Evolutionary conservation across 2,888 invertebrate species (phyloP).

Genomic region (Aromia moschata): DNA sequence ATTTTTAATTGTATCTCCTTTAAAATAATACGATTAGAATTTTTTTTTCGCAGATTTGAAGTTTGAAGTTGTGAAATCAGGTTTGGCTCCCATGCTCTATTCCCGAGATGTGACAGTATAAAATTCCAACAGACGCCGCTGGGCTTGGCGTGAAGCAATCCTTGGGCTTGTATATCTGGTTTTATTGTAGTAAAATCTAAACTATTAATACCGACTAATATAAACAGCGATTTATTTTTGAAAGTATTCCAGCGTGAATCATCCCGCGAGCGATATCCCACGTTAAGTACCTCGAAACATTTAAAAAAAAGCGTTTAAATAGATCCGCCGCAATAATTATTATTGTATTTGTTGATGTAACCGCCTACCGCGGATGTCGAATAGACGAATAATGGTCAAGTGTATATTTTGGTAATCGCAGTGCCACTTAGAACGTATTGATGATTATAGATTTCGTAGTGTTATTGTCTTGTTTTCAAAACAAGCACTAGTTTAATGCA

Average conservation of each 20-base stretch:
- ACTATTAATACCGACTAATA: constrained; percentile 31
- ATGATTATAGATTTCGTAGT: background rate
- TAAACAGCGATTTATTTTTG: constrained; percentile 33
- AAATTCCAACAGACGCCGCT: too few species aligned
- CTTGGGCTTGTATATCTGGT: constrained; percentile 17
- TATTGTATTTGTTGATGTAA: constrained; percentile 9
- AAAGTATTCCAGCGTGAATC: constrained; percentile 30
- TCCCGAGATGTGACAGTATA: too few species aligned
- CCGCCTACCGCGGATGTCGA: constrained; percentile 1
- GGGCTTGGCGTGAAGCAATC: constrained; percentile 16
- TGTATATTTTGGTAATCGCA: constrained; percentile 5
- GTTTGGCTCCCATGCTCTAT: too few species aligned
- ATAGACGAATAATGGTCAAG: background rate
- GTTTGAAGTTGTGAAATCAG: too few species aligned
- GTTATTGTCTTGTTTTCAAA: too few species aligned
- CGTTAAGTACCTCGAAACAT: constrained; percentile 12
- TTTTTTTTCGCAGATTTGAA: too few species aligned
- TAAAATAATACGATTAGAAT: too few species aligned
- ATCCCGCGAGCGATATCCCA: constrained; percentile 20
- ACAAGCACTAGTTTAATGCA: too few species aligned
- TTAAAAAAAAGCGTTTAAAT: constrained; percentile 20
- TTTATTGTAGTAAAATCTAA: constrained; percentile 30
- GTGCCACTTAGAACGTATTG: background rate
- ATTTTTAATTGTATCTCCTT: too few species aligned
- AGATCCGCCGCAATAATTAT: constrained; percentile 11